Base-by-base conservation (phyloP, 2,113 vertebrate genomes). In the Beaufortia kweichowensis region DNA sequence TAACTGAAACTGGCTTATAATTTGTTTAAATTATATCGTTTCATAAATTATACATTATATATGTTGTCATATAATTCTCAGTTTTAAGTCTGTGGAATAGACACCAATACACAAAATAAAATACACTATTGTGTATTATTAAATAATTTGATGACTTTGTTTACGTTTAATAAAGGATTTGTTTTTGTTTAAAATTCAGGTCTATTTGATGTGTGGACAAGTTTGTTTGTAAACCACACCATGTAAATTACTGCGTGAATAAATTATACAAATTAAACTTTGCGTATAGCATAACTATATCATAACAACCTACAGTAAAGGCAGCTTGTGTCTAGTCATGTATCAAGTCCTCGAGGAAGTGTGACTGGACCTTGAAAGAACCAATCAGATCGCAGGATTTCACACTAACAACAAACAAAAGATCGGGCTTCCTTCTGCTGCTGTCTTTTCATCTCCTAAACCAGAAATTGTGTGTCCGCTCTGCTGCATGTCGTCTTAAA, bases 351-450 rank as follows among this genome's bases (percentile, higher is more conserved):
- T 76, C 50, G 64, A 88, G 88, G 85, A 90, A 91, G 88, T 86
- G 69, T 89, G 89, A 91, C 85, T 81, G 82, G 83, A 84, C 84
- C 76, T 59, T 62, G 82, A 64, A 64, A 87, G 81, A 84, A 83
- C 91, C 91, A 93, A 92, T 93, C 88, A 89, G 77, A 85, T 68
- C 26, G 3, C 68, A 63, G 85, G 79, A 88, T 83, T 41, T 26
- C 75, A 80, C 87, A 90, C 86, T 82, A 87, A 92, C 91, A 93
- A 92, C 92, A 93, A 93, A 93, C 92, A 93, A 93, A 92, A 93
- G 92, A 92, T 81, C 89, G 82, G 83, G 82, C 79, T 84, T 88
- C 84, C 83, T 82, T 59, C 83, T 46, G 57, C 64, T 83, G 88
- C 84, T 48, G 80, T 80, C 33, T 61, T 71, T 85, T 83, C 82